These are phyloP conservation scores for Sycophaga agraensis DNA, from an alignment of 1,140 invertebrate species.

Conservation along the genomic window DNA sequence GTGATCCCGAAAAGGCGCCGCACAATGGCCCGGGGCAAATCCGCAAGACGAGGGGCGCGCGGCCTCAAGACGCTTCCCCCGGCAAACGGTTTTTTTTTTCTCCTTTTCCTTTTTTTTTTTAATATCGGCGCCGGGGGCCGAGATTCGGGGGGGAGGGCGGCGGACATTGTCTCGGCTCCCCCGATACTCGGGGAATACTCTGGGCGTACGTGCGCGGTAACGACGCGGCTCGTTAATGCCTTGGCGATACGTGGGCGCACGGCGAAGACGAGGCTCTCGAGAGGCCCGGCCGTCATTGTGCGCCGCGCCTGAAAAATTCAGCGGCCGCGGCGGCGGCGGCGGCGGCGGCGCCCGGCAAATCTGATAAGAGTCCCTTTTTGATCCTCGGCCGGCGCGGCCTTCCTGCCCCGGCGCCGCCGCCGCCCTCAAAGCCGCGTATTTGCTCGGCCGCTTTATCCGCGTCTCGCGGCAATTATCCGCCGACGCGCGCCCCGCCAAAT, in stretches of 20 bases:
- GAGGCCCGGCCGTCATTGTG: constrained; percentile 3
- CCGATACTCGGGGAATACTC: too few species aligned
- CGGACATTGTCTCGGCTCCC: too few species aligned
- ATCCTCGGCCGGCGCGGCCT: constrained; percentile 38
- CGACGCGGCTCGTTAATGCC: constrained; percentile 54
- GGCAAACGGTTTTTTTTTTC: too few species aligned
- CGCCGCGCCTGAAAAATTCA: constrained; percentile 55
- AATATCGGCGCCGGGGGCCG: too few species aligned
- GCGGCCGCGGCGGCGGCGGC: constrained; percentile 34
- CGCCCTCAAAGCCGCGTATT: background rate
- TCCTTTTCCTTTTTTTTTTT: too few species aligned
- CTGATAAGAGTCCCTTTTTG: constrained; percentile 56
- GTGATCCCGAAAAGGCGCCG: too few species aligned
- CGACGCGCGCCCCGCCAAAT: constrained; percentile 14
- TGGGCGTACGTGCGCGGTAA: too few species aligned
- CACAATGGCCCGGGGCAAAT: too few species aligned
- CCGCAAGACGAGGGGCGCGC: too few species aligned
- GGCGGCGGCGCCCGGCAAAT: constrained; percentile 50
- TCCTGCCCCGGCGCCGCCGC: too few species aligned
- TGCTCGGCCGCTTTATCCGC: constrained; percentile 20
- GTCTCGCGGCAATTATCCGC: constrained; percentile 22
- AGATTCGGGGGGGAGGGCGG: too few species aligned
- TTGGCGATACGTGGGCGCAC: constrained; percentile 37
- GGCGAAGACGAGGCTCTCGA: background rate
- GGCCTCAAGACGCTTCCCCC: too few species aligned